Conservation (phyloP, 1,140 invertebrate genomes). For the Musca domestica region DNA sequence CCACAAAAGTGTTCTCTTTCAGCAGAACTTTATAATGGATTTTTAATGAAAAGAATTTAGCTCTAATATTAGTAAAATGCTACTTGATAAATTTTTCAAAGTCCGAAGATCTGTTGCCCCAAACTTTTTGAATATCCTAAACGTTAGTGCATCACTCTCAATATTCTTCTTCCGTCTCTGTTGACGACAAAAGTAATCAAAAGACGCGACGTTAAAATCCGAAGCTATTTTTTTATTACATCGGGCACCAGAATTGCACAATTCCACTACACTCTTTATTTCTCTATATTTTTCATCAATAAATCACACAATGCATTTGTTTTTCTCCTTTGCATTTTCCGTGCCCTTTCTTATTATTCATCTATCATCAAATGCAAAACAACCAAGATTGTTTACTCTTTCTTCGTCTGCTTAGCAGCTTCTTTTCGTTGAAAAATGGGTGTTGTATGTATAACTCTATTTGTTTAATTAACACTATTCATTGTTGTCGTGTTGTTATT, state of each 20-base stretch:
- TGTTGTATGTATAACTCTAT: too few relatives aligned
- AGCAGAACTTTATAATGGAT: too few relatives aligned
- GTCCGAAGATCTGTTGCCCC: too few relatives aligned
- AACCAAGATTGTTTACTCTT: background rate
- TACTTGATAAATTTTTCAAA: too few relatives aligned
- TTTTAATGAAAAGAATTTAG: too few relatives aligned
- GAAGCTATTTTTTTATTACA: background rate
- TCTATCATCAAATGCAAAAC: background rate
- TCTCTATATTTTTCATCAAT: background rate
- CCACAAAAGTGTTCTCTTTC: too few relatives aligned
- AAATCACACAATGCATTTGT: background rate
- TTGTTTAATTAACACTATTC: background rate
- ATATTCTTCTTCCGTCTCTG: conserved; percentile 11
- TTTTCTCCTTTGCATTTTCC: background rate
- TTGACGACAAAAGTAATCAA: conserved; percentile 4
- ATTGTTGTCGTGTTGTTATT: conserved; percentile 14
- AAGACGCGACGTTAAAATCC: too few relatives aligned
- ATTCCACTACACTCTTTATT: background rate
- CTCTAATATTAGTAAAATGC: too few relatives aligned
- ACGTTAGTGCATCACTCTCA: too few relatives aligned
- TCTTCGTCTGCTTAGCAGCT: background rate
- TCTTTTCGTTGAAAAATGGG: background rate
- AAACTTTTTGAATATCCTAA: too few relatives aligned
- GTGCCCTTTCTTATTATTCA: background rate
- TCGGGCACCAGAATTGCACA: background rate